Conservation (phyloP, 2,888 invertebrate genomes). For the Oithona nana region DNA sequence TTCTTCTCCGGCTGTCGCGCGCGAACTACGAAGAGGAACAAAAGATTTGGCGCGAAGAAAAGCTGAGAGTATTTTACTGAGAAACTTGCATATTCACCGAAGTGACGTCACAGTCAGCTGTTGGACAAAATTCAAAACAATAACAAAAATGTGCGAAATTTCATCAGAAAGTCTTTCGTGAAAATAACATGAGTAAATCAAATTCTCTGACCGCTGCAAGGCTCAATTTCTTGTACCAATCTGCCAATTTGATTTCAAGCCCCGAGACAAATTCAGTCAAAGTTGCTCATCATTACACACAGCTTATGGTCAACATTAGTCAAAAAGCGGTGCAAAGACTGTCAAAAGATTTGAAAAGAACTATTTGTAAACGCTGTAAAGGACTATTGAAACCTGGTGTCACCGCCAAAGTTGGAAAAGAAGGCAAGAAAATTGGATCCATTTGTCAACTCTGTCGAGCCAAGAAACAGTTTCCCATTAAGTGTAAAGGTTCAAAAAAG, state of each 20-base stretch:
- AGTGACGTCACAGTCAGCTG: no score
- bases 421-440: background rate
- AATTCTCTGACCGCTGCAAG: no score
- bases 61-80: no score
- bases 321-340: background rate
- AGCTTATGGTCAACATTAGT: background rate
- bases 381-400: background rate
- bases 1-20: no score
- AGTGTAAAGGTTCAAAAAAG: no score
- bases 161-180: no score
- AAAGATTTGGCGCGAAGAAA: no score
- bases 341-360: background rate
- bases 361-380: background rate
- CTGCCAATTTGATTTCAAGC: background rate
- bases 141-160: no score
- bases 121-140: no score
- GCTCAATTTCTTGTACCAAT: background rate
- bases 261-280: background rate
- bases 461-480: background rate
- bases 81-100: no score
- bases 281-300: background rate
- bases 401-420: background rate
- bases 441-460: background rate
- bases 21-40: no score
- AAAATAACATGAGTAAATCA: no score